These are phyloP conservation scores for Neogobius melanostomus DNA, from an alignment of 2,113 vertebrate genomes.

Conservation along the genomic window DNA sequence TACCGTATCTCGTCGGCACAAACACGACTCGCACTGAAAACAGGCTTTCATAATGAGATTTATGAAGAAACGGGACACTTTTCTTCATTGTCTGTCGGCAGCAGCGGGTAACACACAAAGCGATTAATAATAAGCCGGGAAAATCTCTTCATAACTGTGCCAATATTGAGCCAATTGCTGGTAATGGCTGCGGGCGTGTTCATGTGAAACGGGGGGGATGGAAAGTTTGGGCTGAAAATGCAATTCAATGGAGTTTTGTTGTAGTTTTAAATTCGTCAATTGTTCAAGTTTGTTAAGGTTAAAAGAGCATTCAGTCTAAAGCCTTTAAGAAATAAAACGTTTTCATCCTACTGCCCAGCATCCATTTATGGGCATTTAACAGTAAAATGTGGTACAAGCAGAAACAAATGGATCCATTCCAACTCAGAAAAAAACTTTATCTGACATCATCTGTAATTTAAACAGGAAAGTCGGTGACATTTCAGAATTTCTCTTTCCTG, in stretches of 20 bases:
- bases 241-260: neutral
- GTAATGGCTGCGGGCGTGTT: conserved; percentile 3
- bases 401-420: no score
- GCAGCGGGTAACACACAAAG: neutral
- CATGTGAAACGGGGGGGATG: neutral
- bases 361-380: no score
- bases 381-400: no score
- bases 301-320: no score
- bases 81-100: neutral
- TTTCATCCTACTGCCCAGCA: no score
- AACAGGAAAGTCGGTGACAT: no score
- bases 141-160: neutral
- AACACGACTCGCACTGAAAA: conserved; percentile 2
- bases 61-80: no score
- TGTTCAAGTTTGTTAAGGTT: no score
- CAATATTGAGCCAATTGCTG: conserved; percentile 3
- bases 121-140: conserved; percentile 1
- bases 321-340: no score
- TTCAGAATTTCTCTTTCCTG: no score
- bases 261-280: neutral
- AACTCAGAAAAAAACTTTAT: no score
- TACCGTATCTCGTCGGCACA: conserved; percentile 5
- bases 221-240: neutral
- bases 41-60: neutral
- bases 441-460: no score